Conservation (phyloP, 2,797 vertebrate species). For the Danio kyathit region DNA sequence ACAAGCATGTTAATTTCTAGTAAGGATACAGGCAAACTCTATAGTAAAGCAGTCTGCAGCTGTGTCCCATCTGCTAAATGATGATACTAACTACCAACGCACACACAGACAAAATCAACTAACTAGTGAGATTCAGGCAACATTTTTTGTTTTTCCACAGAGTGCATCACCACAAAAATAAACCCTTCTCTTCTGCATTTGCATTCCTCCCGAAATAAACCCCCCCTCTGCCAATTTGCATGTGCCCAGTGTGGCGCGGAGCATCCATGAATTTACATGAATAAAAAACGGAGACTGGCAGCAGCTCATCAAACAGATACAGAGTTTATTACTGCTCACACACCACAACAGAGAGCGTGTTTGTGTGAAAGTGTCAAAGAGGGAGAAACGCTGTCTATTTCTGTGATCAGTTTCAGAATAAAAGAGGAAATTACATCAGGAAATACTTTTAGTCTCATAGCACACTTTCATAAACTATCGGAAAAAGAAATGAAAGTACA, state of each 20-base stretch:
- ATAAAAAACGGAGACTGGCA: constrained; percentile 32
- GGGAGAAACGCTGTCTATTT: neutral
- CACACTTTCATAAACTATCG: neutral
- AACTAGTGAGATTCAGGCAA: neutral
- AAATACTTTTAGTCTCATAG: neutral
- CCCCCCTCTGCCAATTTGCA: constrained; percentile 26
- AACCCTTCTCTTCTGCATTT: constrained; percentile 57
- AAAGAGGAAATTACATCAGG: neutral
- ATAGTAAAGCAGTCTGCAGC: neutral
- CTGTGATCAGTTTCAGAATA: neutral
- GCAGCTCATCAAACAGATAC: constrained; percentile 27
- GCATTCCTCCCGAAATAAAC: constrained; percentile 57
- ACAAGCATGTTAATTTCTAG: too few relatives aligned
- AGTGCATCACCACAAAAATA: neutral
- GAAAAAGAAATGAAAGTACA: neutral
- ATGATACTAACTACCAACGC: neutral
- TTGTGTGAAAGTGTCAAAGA: neutral
- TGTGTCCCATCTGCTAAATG: neutral
- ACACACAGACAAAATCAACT: neutral
- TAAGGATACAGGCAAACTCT: neutral
- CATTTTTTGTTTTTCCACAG: neutral
- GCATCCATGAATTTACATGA: constrained; percentile 41
- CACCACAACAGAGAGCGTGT: constrained; percentile 22
- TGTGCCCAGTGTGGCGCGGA: constrained; percentile 20
- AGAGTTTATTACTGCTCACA: constrained; percentile 13